Percentiles rank a stretch among this genome's conserved stretches.
These are phyloP conservation scores for Schlechtendalia chinensis DNA, from an alignment of 1,140 invertebrate species.

Conservation along the genomic window DNA sequence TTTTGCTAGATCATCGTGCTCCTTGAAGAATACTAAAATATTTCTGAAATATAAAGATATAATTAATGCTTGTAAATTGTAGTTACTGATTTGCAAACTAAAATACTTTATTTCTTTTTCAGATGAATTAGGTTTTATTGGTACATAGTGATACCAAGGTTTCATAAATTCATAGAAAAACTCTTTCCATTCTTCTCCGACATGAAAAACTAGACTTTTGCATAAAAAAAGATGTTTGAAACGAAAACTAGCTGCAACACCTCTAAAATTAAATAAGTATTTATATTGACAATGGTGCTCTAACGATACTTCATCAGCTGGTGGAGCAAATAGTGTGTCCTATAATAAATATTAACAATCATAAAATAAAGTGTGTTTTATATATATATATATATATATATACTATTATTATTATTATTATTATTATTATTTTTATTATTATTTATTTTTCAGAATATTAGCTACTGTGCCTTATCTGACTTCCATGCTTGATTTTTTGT, in stretches of 20 bases:
- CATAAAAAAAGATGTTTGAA: slow-evolving; percentile 95
- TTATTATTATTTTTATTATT: no score
- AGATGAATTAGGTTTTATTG: slow-evolving; percentile 70
- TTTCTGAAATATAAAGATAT: slow-evolving; percentile 57
- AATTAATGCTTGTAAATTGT: slow-evolving; percentile 1
- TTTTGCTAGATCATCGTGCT: slow-evolving; percentile 72
- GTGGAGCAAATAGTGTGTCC: slow-evolving; percentile 80
- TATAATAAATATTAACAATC: slow-evolving; percentile 56
- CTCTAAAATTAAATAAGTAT: slow-evolving; percentile 94
- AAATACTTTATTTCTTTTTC: slow-evolving; percentile 65
- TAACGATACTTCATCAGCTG: slow-evolving; percentile 83
- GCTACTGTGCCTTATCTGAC: slow-evolving; percentile 67
- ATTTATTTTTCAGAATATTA: neutral
- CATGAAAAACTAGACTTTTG: slow-evolving; percentile 91
- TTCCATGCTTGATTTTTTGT: slow-evolving; percentile 99
- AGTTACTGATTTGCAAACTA: neutral
- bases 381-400: no score
- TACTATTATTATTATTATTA: no score
- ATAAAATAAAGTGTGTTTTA: neutral
- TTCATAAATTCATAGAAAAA: slow-evolving; percentile 91
- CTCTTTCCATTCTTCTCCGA: slow-evolving; percentile 91
- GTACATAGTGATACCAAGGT: slow-evolving; percentile 96
- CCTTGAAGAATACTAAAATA: slow-evolving; percentile 74
- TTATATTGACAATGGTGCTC: slow-evolving; percentile 92
- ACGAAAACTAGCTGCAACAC: slow-evolving; percentile 95